A percentile compares a stretch with the other conserved stretches of the same genome.
Evolutionary conservation across 2,797 vertebrate genomes (phyloP).

Genomic region (Ptychadena robeensis): DNA sequence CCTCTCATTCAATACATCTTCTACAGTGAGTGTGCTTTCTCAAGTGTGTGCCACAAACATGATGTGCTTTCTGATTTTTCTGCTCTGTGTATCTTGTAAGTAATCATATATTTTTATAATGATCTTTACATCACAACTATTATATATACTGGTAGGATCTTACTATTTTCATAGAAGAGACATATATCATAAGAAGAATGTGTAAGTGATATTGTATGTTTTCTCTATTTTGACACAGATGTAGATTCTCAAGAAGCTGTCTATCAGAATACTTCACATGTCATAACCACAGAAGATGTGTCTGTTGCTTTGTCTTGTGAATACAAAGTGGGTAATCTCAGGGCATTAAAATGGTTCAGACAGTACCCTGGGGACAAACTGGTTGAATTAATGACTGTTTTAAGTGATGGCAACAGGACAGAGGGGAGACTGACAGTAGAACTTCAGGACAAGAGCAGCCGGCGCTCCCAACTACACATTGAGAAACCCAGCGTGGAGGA

Average conservation of each 20-base stretch:
- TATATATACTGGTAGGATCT: neutral
- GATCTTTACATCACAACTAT: neutral
- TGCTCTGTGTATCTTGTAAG: neutral
- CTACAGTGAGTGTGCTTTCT: neutral
- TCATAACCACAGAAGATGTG: neutral
- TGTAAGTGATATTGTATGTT: neutral
- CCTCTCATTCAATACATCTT: neutral
- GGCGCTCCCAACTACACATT: neutral
- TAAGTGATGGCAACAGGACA: conserved; percentile 37
- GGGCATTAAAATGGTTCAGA: conserved; percentile 2
- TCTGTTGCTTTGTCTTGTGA: neutral
- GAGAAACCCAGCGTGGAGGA: neutral
- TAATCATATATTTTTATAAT: neutral
- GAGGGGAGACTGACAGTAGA: conserved; percentile 31
- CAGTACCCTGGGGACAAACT: conserved; percentile 12
- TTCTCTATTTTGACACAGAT: neutral
- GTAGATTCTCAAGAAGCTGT: conserved; percentile 30
- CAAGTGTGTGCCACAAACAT: neutral
- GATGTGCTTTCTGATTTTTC: neutral
- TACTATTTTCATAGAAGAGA: neutral
- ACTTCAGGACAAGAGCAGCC: conserved; percentile 38
- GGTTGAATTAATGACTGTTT: conserved; percentile 39
- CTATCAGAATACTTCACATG: neutral
- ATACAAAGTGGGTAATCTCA: neutral
- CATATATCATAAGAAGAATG: too few species aligned